Conservation (phyloP, 2,797 vertebrate genomes). For the Etheostoma perlongum region DNA sequence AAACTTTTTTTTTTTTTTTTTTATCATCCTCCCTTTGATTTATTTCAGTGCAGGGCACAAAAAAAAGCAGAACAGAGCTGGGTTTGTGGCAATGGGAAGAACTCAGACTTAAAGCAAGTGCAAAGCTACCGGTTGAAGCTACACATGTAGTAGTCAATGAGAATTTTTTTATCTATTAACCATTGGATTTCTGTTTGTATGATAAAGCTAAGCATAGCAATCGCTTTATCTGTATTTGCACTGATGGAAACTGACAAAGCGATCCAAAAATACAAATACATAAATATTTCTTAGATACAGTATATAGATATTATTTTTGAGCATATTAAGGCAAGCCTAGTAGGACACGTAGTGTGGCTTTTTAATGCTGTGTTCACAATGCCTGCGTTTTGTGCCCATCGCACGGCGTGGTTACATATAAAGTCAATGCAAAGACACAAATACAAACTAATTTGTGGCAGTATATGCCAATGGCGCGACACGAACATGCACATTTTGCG, state of each 20-base stretch:
- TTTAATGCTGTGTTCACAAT: no score
- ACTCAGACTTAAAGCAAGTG: background rate
- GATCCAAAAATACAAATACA: no score
- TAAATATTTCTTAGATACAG: no score
- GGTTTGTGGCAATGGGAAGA: background rate
- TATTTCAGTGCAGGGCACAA: background rate
- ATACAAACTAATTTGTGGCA: no score
- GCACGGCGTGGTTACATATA: no score
- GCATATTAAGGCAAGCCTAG: no score
- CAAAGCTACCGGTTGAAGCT: background rate
- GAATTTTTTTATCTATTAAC: background rate
- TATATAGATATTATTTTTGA: no score
- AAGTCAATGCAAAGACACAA: no score
- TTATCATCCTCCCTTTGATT: slow-evolving; percentile 47
- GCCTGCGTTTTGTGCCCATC: background rate
- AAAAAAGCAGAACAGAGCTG: background rate
- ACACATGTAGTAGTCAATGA: background rate
- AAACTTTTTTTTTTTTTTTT: slow-evolving; percentile 16
- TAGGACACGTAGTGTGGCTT: no score
- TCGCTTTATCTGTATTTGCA: background rate
- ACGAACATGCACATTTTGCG: no score
- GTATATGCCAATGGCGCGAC: no score
- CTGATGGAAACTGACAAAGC: background rate
- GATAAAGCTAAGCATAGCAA: background rate
- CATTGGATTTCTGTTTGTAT: background rate